Conservation (phyloP, 92 coral and sea anemone species). For the Chrysogorgia sp. region DNA sequence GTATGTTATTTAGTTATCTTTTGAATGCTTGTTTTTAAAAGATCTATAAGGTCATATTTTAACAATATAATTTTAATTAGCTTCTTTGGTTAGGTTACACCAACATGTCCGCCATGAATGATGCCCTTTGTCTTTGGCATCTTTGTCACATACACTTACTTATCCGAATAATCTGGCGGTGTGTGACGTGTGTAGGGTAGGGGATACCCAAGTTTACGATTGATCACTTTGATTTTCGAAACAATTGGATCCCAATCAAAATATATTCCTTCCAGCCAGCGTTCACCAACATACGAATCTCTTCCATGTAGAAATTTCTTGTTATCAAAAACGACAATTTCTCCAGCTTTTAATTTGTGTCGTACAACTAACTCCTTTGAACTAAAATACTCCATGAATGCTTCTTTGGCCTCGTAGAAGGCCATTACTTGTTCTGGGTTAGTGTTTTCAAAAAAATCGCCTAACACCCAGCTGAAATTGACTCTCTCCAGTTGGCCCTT, state of each 20-base stretch:
- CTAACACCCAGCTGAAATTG: not conserved
- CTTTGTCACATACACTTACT: too few species aligned
- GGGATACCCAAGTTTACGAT: not conserved
- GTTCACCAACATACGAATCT: not conserved
- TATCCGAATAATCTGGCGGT: not conserved
- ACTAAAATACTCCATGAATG: not conserved
- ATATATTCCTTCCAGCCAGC: not conserved
- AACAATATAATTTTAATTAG: too few species aligned
- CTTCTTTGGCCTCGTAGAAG: not conserved
- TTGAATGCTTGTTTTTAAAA: too few species aligned
- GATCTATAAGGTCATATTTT: too few species aligned
- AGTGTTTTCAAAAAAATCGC: not conserved
- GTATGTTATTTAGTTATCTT: too few species aligned
- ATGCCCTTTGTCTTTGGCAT: too few species aligned
- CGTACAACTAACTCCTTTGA: not conserved
- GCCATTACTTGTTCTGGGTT: not conserved
- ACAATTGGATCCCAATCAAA: slow-evolving; percentile 2
- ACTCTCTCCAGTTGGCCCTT: not conserved
- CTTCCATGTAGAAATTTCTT: not conserved
- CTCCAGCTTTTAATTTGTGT: not conserved
- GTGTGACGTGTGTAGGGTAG: not conserved
- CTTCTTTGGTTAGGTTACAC: too few species aligned
- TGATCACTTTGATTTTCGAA: not conserved
- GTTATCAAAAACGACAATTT: not conserved
- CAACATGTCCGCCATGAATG: too few species aligned